Evolutionary conservation across 2,113 vertebrate genomes (phyloP), one percentile per base, ranked within the genome.

Genomic region (Otis tarda): DNA sequence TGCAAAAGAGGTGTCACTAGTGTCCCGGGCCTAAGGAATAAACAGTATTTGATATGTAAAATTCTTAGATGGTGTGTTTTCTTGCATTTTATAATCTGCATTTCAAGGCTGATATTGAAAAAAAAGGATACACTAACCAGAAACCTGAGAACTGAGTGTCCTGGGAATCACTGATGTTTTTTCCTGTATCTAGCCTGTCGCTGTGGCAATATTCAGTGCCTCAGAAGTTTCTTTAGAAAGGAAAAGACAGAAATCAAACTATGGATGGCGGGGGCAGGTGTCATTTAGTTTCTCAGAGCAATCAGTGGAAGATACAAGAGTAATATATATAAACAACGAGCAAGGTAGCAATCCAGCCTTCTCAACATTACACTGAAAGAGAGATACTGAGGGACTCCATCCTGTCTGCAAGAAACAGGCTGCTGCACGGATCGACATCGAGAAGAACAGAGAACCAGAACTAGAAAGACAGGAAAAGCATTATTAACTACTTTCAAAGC

Each of bases 391-490:
- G 27, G 25, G 37, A 68, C 15, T 87, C 37, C 1, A 2, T 59
- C 25, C 2, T 76, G 39, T 65, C 65, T 92, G 74, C 39, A 45
- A 52, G 75, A 73, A 68, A 22, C 56, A 52, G 52, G 37, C 23
- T 65, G 67, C 20, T 1, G 3, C 79, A 33, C 6, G 20, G 41
- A 49, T 55, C 0, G 0, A 39, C 27, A 35, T 7, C 18, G 25
- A 57, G 39, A 73, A 52, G 59, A 76, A 30, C 12, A 68, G 35
- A 87, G 52, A 81, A 50, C 19, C 30, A 49, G 45, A 75, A 87
- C 85, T 52, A 85, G 93, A 95, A 94, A 87, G 80, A 76, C 76
- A 47, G 55, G 89, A 84, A 83, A 83, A 83, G 28, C 43, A 30
- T 76, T 76, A 33, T 57, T 61, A 73, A 14, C 55, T 59, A 35